A percentile compares a stretch with the other conserved stretches of the same genome.
Conservation (phyloP, 2,113 vertebrate genomes). For the Planiliza haematocheilus region DNA sequence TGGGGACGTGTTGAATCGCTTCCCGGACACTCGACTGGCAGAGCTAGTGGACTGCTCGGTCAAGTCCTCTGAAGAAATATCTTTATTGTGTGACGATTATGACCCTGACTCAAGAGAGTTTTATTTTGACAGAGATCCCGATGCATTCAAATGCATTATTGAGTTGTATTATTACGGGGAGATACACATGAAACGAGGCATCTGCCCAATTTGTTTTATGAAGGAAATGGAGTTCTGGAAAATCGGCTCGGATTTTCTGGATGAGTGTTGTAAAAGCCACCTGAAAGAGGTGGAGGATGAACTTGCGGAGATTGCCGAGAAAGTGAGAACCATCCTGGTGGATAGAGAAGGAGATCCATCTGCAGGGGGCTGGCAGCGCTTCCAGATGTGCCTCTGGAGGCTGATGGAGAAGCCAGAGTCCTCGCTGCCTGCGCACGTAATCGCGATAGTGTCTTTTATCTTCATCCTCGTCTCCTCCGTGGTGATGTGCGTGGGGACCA, state of each 20-base stretch:
- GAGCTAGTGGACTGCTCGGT: conserved; percentile 87
- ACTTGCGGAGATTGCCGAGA: conserved; percentile 94
- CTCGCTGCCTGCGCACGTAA: conserved; percentile 88
- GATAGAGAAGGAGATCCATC: conserved; percentile 89
- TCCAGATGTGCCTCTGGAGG: conserved; percentile 92
- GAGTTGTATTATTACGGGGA: conserved; percentile 95
- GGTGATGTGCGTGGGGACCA: conserved; percentile 96
- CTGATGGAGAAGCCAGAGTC: conserved; percentile 98
- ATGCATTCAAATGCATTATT: conserved; percentile 93
- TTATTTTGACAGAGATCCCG: conserved; percentile 97
- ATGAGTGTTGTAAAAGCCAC: conserved; percentile 93
- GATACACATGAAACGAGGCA: conserved; percentile 95
- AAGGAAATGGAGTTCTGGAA: conserved; percentile 99
- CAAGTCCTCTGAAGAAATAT: conserved; percentile 75
- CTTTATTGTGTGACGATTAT: conserved; percentile 94
- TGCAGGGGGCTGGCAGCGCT: conserved; percentile 86
- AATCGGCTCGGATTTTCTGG: conserved; percentile 90
- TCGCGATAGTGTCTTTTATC: conserved; percentile 93
- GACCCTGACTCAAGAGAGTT: conserved; percentile 92
- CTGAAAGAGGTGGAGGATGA: conserved; percentile 93
- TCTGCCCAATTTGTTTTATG: conserved; percentile 97
- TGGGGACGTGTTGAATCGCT: conserved; percentile 89
- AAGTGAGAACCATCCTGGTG: conserved; percentile 92
- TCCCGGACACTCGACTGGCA: conserved; percentile 92
- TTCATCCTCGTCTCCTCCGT: conserved; percentile 94